Evolutionary conservation across 2,113 vertebrate genomes (phyloP), one percentile per base, ranked within the genome.

Genomic region (Albula glossodonta): DNA sequence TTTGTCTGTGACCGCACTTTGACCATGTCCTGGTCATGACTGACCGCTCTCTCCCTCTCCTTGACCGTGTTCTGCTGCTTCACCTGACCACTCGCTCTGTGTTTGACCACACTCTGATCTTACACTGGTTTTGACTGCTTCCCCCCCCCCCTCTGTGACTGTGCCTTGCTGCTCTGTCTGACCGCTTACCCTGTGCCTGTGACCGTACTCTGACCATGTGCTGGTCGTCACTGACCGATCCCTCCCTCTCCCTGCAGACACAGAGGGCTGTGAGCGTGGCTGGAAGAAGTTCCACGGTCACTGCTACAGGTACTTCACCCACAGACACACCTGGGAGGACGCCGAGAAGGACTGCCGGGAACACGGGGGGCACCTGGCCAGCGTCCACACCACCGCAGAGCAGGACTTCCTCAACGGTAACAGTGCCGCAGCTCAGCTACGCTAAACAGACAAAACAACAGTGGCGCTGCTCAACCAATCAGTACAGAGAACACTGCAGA

Each of bases 271-370:
- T 0, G 98, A 99, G 53, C 97, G 95, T 0, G 95, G 96, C 88
- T 99, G 98, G 98, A 97, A 95, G 93, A 99, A 99, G 93, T 99
- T 99, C 93, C 98, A 98, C 57, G 98, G 97, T 8, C 97, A 98
- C 92, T 99, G 98, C 90, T 99, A 99, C 90, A 96, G 96, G 31
- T 97, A 97, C 89, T 98, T 98, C 12, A 89, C 96, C 0, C 97
- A 96, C 80, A 95, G 98, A 53, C 97, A 97, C 90, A 97, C 97
- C 0, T 99, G 98, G 98, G 98, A 99, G 90, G 97, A 99, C 0
- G 97, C 97, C 0, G 98, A 99, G 94, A 95, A 97, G 86, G 98
- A 99, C 83, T 99, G 98, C 83, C 95, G 98, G 4, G 96, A 96
- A 80, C 96, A 98, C 17, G 95, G 97, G 0, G 96, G 97, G 1